Base-by-base conservation (phyloP, 2,888 invertebrate species). In the Colostygia pectinataria region DNA sequence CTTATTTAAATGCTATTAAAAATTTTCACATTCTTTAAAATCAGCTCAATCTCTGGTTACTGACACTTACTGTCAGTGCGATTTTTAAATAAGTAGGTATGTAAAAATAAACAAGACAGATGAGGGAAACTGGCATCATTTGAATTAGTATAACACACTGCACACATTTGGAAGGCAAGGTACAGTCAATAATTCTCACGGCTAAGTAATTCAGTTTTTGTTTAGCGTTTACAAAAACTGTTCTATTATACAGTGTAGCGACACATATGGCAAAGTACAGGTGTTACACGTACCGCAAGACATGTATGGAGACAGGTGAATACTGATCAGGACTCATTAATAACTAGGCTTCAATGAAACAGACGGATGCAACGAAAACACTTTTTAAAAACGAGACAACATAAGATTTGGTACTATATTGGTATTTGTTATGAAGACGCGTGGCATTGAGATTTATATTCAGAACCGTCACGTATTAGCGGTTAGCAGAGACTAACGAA, bases 401-500 rank as follows among this genome's bases (percentile, higher is more conserved):
- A 50, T 31, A 37, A 41, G 23, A 39, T 42, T 49, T 39, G 40
- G 33, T 15, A 46, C 18, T 20, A 20, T 20, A 51, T 34, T n/a
- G n/a, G n/a, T n/a, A n/a, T n/a, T n/a, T n/a, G n/a, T 50, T 45
- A 45, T 34, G 34, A 50, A 55, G 28, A 53, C 43, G 33, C 45
- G 40, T 46, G 54, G 50, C 60, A 56, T 57, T 60, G 60, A 57
- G 50, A 54, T 49, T 34, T 55, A 41, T 50, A 59, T 49, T 47
- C 50, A 42, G 38, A 55, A 49, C 44, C 52, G 55, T 54, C 58
- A 56, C 58, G 57, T 56, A 54, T 56, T 57, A 57, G 50, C 60
- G 38, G 47, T 56, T 57, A 57, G 50, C 60, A 40, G 47, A 51
- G 58, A 56, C 49, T 55, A 61, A 58, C 56, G 61, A 58, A 61